Evolutionary conservation across 2,888 invertebrate genomes (phyloP), one percentile per base, ranked within the genome.

Genomic region (Drosophila sordidula): DNA sequence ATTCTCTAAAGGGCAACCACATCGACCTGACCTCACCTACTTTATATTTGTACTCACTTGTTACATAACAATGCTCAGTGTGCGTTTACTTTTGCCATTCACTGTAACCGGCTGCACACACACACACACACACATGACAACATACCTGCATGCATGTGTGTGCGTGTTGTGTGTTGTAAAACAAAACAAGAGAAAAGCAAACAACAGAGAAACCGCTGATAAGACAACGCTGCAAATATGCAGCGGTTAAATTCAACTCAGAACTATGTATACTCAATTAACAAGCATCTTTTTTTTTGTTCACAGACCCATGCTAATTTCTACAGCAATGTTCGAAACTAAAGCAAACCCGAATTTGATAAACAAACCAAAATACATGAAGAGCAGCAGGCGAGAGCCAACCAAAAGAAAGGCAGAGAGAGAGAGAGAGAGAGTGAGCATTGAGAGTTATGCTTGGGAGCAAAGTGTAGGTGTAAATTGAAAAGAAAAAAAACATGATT

Each of bases 401-500:
- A 46, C 32, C 32, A 32, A 55, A 44, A 57, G 22, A 18, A 47
- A 44, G 25, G 14, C 22, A 51, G 52, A 54, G 38, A 36, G 62
- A 18, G 18, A 18, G 18, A 38, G 44, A 51, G 52, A 54, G 38
- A 36, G 62, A 18, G 18, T 1, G 18, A 38, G 44, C 52, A 11
- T n/a, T 58, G 45, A 41, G 38, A 42, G n/a, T 42, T 42, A 41
- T 50, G 41, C 34, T 22, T 41, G 18, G 8, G 47, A 45, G 59
- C 42, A 47, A 12, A 41, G 14, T 42, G 44, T 29, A 55, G 16
- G 12, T 25, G 39, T 39, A 26, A 36, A n/a, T 44, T 29, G 34
- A 64, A 9, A 29, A 57, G 69, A 18, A 52, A 54, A 67, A 77
- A 79, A 86, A 79, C 80, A 83, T 79, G 87, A 86, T 89, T 89